Base-by-base conservation (phyloP, 1,140 invertebrate species). In the Panonychus citri region DNA sequence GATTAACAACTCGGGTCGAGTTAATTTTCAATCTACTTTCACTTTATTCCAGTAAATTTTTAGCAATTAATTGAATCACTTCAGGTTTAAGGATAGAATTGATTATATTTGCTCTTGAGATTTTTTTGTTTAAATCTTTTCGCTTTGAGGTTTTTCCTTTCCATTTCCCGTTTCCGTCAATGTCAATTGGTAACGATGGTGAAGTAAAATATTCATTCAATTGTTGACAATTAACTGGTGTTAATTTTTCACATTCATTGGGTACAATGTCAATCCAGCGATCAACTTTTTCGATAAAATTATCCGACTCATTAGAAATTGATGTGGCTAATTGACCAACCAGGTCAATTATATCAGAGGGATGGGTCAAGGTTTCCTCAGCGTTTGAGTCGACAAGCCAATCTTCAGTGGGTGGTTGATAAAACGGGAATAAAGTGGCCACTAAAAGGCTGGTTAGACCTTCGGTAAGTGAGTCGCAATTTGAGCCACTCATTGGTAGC, bases 391-490 rank as follows among this genome's bases (percentile, higher is more conserved):
- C 24, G 40, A 37, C 25, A 30, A 54, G 34, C 30, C 30, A 58
- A 56, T 28, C 37, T 21, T 30, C 43, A 42, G 2, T n/a, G 56
- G 62, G 15, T 60, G 60, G 60, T 58, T 67, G 75, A 62, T 54
- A 43, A 57, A 57, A 28, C 57, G 43, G 73, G 40, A 54, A 57
- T 8, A 57, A 52, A 57, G 28, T 28, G 15, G 21, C 10, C 7
- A 24, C 27, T 17, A 51, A 27, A n/a, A 51, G 49, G 27, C 49
- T 51, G 12, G 24, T 27, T 24, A 51, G 7, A 27, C 17, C 25
- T 51, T 51, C 49, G 12, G 21, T 7, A 3, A 30, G 10, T 12
- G 28, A 28, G 12, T 30, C 28, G 10, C 12, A 7, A 3, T 25
- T 28, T 1, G 26, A 5, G 19, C 34, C 17, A 50, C 48, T 40